Percentiles rank a stretch among this genome's conserved stretches.
phyloP scores from a whole-genome alignment of 1,140 invertebrate species.

The Melitaea cinxia region DNA sequence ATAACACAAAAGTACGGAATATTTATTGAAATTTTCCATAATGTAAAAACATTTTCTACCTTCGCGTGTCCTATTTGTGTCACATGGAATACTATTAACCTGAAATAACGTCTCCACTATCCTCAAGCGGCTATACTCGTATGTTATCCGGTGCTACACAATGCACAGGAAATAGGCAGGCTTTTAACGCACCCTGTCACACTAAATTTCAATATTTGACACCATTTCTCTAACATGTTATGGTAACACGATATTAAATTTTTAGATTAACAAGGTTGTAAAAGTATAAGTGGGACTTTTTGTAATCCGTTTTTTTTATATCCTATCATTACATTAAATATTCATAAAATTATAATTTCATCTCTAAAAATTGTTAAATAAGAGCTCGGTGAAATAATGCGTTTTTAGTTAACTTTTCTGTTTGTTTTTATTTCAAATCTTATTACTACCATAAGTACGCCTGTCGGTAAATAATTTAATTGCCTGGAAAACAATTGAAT shows the following conservation, averaged over 20 bases:
- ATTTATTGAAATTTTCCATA: constrained; percentile 14
- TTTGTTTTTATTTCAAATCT: no score
- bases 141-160: constrained; percentile 37
- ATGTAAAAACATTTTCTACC: constrained; percentile 10
- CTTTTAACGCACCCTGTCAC: constrained; percentile 29
- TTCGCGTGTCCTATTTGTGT: constrained; percentile 20
- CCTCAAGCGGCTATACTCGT: constrained; percentile 38
- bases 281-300: background rate
- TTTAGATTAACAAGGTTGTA: background rate
- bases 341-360: no score
- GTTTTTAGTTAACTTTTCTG: no score
- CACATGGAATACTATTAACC: constrained; percentile 33
- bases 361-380: no score
- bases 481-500: no score
- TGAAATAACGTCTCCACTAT: constrained; percentile 38
- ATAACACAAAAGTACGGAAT: background rate
- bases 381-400: no score
- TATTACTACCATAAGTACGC: no score
- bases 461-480: no score
- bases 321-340: no score
- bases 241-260: background rate
- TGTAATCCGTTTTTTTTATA: background rate
- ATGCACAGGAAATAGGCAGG: constrained; percentile 48
- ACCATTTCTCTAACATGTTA: background rate
- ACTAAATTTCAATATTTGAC: constrained; percentile 46